Evolutionary conservation across 2,113 vertebrate species (phyloP).

Genomic region (Hydrolagus affinis): DNA sequence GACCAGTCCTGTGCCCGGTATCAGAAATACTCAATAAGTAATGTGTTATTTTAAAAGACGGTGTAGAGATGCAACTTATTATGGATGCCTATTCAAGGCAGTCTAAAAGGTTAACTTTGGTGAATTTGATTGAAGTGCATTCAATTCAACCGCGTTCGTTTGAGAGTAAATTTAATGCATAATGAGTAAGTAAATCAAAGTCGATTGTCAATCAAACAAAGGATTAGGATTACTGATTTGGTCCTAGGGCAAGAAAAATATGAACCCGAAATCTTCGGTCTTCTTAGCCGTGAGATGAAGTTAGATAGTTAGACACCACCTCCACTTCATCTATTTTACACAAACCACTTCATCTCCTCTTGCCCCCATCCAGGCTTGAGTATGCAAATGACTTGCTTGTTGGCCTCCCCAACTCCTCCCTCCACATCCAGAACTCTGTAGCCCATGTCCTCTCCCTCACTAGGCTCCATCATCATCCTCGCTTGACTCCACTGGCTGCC

Average conservation of each 20-base stretch:
- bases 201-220: background rate
- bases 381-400: too few species aligned
- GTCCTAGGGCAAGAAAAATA: background rate
- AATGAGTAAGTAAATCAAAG: background rate
- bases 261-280: background rate
- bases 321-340: too few species aligned
- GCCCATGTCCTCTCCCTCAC: too few species aligned
- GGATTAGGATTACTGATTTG: background rate
- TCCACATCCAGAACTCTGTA: too few species aligned
- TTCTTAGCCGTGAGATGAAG: background rate
- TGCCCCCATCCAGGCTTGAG: too few species aligned
- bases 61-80: background rate
- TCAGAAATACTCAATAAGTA: background rate
- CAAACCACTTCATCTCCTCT: too few species aligned
- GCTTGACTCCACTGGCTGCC: too few species aligned
- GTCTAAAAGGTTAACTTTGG: background rate
- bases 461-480: too few species aligned
- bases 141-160: background rate
- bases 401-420: too few species aligned
- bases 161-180: background rate
- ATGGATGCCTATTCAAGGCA: background rate
- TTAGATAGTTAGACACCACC: too few species aligned
- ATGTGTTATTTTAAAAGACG: background rate
- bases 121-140: background rate
- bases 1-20: background rate